A percentile compares a stretch with the other conserved stretches of the same genome.
These are phyloP conservation scores for Vanessa tameamea DNA, from an alignment of 1,140 invertebrate genomes.

Conservation along the genomic window DNA sequence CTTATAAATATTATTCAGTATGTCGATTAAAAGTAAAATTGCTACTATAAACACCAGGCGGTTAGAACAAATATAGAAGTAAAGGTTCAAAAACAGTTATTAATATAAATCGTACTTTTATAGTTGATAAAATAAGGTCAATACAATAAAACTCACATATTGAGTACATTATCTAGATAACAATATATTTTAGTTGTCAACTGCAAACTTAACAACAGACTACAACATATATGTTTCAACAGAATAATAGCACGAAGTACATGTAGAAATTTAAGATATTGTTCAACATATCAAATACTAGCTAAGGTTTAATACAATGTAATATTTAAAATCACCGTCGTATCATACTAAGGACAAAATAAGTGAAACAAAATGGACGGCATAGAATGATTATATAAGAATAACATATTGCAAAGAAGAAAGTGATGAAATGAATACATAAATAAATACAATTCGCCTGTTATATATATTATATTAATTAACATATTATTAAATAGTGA, in stretches of 20 bases:
- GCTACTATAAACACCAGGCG: too few species aligned
- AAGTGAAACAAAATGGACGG: slow-evolving; percentile 69
- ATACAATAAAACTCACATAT: slow-evolving; percentile 6
- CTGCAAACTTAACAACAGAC: slow-evolving; percentile 80
- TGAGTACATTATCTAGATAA: slow-evolving; percentile 70
- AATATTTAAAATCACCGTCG: slow-evolving; percentile 34
- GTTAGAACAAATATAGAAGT: too few species aligned
- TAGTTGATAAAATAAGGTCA: not conserved
- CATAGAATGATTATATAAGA: slow-evolving; percentile 60
- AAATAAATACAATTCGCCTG: not conserved
- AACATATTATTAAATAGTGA: not conserved
- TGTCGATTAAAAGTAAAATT: too few species aligned
- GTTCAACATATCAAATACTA: slow-evolving; percentile 21
- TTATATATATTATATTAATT: not conserved
- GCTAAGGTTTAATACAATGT: slow-evolving; percentile 18
- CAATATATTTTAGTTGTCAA: slow-evolving; percentile 80
- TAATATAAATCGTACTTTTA: too few species aligned
- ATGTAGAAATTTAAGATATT: slow-evolving; percentile 33
- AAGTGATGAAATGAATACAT: not conserved
- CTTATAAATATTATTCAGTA: too few species aligned
- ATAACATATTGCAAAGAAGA: slow-evolving; percentile 32
- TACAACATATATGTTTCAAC: slow-evolving; percentile 73
- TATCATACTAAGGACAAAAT: slow-evolving; percentile 25
- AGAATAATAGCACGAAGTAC: slow-evolving; percentile 61
- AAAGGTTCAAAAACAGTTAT: too few species aligned